Percentiles rank a stretch among this genome's conserved stretches.
Conservation (phyloP, 2,797 vertebrate genomes). For the Esox lucius region DNA sequence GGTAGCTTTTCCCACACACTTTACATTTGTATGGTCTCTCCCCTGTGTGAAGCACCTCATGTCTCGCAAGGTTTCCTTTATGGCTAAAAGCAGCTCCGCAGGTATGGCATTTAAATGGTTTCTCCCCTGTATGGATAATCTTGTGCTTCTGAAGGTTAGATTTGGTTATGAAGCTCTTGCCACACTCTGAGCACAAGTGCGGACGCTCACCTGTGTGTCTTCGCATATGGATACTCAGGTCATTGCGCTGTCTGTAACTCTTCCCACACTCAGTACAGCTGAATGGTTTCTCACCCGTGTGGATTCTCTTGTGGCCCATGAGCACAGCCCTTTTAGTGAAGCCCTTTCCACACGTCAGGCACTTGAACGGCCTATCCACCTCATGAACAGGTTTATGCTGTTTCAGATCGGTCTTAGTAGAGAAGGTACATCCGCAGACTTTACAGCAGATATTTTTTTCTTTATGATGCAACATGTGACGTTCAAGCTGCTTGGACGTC, state of each 20-base stretch:
- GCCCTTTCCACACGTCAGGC: not conserved
- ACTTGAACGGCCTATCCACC: not conserved
- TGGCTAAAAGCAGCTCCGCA: conserved; percentile 1
- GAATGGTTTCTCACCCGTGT: not conserved
- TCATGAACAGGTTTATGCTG: not conserved
- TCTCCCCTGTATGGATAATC: not conserved
- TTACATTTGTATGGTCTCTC: not conserved
- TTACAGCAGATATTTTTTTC: not conserved
- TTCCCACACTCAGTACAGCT: not conserved
- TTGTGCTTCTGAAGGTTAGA: not conserved
- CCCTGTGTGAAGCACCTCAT: not conserved
- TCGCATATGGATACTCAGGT: not conserved
- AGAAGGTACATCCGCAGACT: not conserved
- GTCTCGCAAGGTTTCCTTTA: not conserved
- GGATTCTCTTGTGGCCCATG: not conserved
- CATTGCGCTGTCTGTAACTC: conserved; percentile 1
- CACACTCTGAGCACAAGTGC: not conserved
- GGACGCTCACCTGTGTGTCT: not conserved
- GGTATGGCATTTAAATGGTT: not conserved
- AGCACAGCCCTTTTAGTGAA: not conserved
- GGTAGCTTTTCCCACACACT: not conserved
- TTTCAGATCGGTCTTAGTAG: not conserved
- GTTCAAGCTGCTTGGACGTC: not conserved
- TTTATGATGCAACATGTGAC: not conserved
- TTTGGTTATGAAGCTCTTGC: not conserved